Evolutionary conservation across 2,888 invertebrate genomes (phyloP), one percentile per base, ranked within the genome.

Genomic region (Endotricha flammealis): DNA sequence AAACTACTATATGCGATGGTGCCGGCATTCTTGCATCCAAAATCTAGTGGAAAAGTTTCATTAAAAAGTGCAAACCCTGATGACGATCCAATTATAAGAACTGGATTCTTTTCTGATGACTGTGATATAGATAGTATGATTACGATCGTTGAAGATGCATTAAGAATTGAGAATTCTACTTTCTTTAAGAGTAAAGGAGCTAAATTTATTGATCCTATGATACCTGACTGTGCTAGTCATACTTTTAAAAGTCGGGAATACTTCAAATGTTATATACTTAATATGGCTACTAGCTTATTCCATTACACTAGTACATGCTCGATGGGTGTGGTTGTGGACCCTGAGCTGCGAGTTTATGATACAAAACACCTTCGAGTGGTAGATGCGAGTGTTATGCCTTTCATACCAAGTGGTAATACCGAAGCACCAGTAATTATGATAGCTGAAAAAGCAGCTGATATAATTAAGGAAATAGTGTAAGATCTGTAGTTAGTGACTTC

Each of bases 321-420:
- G 57, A 92, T 94, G 93, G 93, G 93, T 0, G 87, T 91, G 0
- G 93, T 93, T 1, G 90, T 93, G 0, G 90, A 91, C 64, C 81
- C 88, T 0, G 57, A 89, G 12, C 64, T 93, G 4, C 28, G 25
- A 0, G 66, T 68, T 0, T 31, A 30, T 6, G 58, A 54, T 0
- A 36, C 63, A 0, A 7, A 39, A 2, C 36, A 35, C 0, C 32
- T 69, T 2, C 50, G 68, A 5, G 62, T 68, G 0, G 52, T 55
- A 0, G 70, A 69, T 31, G 54, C 59, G 2, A 61, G 63, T 31
- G 42, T 48, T 0, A 58, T 91, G 80, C 91, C 91, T 0, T 64
- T 64, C 4, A 79, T 88, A 0, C 66, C 78, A 0, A 86, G 88
- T 1, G 90, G 88, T 0, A 88, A 89, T 46, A 88, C 88, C 0